These are phyloP conservation scores for Mythimna albipuncta DNA, from an alignment of 2,888 invertebrate genomes.

Conservation along the genomic window DNA sequence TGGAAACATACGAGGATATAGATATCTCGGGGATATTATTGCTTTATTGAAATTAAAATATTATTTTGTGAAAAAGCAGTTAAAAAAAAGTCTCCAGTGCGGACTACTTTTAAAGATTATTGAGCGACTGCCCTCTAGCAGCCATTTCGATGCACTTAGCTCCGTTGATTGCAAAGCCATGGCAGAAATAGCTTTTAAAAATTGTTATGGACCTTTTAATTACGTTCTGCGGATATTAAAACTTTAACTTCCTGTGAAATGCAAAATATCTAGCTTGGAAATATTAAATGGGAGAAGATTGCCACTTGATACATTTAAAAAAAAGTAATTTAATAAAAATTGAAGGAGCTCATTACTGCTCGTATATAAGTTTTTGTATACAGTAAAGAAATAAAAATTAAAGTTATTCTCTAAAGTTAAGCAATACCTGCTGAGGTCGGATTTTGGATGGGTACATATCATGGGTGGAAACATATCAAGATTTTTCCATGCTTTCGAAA, in stretches of 20 bases:
- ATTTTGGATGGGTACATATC: no score
- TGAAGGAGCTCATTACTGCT: no score
- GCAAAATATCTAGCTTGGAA: neutral
- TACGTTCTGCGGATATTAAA: slow-evolving; percentile 38
- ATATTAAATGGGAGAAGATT: slow-evolving; percentile 12
- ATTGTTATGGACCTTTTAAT: slow-evolving; percentile 32
- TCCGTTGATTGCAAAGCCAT: slow-evolving; percentile 29
- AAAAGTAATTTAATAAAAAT: neutral
- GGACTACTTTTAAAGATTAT: slow-evolving; percentile 9
- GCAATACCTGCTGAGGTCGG: no score
- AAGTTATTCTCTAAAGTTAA: no score
- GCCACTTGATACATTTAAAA: slow-evolving; percentile 2
- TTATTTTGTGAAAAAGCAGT: no score
- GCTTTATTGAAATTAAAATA: no score
- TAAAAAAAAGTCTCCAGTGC: neutral
- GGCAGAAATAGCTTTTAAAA: slow-evolving; percentile 36
- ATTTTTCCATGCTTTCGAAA: no score
- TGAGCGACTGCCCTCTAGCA: slow-evolving; percentile 32
- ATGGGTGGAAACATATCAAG: no score
- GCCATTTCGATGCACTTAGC: slow-evolving; percentile 37
- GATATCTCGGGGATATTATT: no score
- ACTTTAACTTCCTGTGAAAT: neutral
- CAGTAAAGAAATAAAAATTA: no score
- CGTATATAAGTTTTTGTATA: no score
- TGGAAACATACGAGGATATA: no score